These are phyloP conservation scores for Nannoperca australis DNA, from an alignment of 2,797 vertebrate genomes.

Conservation along the genomic window DNA sequence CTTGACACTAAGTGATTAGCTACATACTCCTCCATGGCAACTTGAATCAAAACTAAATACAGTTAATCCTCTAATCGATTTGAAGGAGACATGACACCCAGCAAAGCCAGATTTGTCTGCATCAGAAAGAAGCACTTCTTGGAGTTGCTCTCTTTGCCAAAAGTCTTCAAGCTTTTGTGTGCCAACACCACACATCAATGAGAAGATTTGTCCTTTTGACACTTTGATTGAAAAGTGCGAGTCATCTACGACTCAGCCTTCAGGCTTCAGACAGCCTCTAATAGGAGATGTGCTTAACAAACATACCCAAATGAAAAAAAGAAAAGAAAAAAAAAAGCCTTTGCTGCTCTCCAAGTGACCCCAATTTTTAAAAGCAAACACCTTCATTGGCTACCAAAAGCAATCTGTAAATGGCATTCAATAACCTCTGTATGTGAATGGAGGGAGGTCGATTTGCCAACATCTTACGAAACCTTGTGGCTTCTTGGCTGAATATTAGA, in stretches of 20 bases:
- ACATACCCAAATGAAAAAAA: neutral
- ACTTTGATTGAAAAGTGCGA: conserved; percentile 41
- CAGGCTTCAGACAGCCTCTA: conserved; percentile 37
- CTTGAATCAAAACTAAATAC: conserved; percentile 60
- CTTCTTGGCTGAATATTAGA: conserved; percentile 36
- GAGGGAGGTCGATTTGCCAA: conserved; percentile 34
- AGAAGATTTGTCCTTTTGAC: conserved; percentile 49
- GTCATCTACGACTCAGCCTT: conserved; percentile 44
- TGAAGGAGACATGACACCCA: conserved; percentile 34
- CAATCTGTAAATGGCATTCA: conserved; percentile 60
- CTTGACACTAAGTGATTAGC: conserved; percentile 67
- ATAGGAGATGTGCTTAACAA: conserved; percentile 44
- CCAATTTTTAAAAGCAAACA: conserved; percentile 74
- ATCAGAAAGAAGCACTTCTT: neutral
- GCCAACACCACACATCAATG: conserved; percentile 10
- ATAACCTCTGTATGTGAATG: conserved; percentile 66
- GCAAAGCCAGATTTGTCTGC: neutral
- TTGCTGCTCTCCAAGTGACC: conserved; percentile 53
- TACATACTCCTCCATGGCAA: conserved; percentile 38
- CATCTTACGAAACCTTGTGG: conserved; percentile 21
- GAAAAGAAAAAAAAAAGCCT: neutral
- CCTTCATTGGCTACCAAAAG: conserved; percentile 53
- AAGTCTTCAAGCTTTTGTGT: conserved; percentile 5
- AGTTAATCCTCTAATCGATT: conserved; percentile 61
- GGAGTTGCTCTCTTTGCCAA: conserved; percentile 19